Evolutionary conservation across 1,140 invertebrate species (phyloP), one percentile per base, ranked within the genome.

Genomic region (Drosophila pseudoobscura): DNA sequence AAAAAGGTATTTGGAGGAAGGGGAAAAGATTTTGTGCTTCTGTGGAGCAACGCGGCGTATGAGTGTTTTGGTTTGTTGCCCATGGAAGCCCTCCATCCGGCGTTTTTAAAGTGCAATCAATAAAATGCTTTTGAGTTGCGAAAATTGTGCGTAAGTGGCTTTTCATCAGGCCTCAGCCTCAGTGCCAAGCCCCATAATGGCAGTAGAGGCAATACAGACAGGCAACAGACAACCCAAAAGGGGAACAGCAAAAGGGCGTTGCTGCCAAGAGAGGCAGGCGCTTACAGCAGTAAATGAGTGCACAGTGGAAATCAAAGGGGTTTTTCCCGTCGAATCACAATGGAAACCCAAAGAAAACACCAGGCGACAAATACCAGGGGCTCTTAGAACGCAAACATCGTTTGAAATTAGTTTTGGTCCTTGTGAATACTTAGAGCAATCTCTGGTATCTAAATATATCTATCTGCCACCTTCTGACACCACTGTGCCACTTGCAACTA

Each of bases 101-200:
- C 70, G 44, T 74, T 78, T 75, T 83, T 83, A 78, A 83, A 83
- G 80, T 83, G 80, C 80, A 83, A 83, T 83, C 80, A 83, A 83
- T 83, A 83, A 83, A 83, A 78, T 77, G 78, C 80, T 75, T 83
- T 82, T 72, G 79, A 83, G 75, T 83, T 83, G 78, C 69, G 78
- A 83, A 83, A 83, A 83, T 82, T 83, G 78, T 83, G 80, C 79
- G 80, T 83, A 83, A 83, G 80, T 83, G 79, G 75, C 79, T 75
- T 77, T 77, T 77, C 75, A 83, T 83, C 79, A 82, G 61, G 71
- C 51, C 58, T 65, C 39, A 64, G 56, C 51, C 35, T 8, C 35
- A 11, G 35, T 3, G 3, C 31, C 31, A 35, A 35, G 31, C 3
- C 11, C 3, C 35, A 29, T 24, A 24, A 24, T 43, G 24, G 13